Evolutionary conservation across 1,140 invertebrate species (phyloP).

Genomic region (Eueides isabella): DNA sequence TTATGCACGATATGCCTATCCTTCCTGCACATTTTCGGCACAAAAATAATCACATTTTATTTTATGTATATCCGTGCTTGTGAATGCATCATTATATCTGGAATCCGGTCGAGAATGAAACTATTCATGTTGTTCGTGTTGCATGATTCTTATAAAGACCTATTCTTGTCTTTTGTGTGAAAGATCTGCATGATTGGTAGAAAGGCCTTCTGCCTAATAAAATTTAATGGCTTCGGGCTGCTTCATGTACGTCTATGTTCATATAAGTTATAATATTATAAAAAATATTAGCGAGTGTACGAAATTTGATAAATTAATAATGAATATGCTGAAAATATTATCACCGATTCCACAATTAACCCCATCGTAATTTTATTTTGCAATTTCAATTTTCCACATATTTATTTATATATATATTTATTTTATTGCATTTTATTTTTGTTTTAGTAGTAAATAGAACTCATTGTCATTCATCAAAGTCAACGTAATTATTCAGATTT

Average conservation of each 20-base stretch:
- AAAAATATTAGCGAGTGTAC: constrained; percentile 27
- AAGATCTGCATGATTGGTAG: constrained; percentile 75
- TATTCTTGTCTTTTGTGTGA: constrained; percentile 67
- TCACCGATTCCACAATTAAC: constrained; percentile 22
- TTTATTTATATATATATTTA: constrained; percentile 11
- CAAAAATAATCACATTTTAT: constrained; percentile 64
- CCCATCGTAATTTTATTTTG: constrained; percentile 3
- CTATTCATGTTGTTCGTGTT: constrained; percentile 79
- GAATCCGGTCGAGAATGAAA: constrained; percentile 68
- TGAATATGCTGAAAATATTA: neutral
- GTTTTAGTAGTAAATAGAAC: constrained; percentile 15
- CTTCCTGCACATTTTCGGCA: constrained; percentile 74
- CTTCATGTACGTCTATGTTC: constrained; percentile 54
- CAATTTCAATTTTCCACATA: neutral
- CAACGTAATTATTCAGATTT: neutral
- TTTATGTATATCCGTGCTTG: constrained; percentile 68
- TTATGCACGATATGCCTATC: constrained; percentile 77
- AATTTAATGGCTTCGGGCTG: constrained; percentile 69
- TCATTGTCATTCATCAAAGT: neutral
- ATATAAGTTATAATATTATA: constrained; percentile 19
- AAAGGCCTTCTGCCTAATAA: constrained; percentile 71
- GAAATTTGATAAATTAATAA: constrained; percentile 15
- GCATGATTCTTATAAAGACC: constrained; percentile 71
- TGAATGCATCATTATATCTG: constrained; percentile 71
- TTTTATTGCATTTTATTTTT: constrained; percentile 15